Base-by-base conservation (phyloP, 2,797 vertebrate species). In the Toxotes lorentzi region DNA sequence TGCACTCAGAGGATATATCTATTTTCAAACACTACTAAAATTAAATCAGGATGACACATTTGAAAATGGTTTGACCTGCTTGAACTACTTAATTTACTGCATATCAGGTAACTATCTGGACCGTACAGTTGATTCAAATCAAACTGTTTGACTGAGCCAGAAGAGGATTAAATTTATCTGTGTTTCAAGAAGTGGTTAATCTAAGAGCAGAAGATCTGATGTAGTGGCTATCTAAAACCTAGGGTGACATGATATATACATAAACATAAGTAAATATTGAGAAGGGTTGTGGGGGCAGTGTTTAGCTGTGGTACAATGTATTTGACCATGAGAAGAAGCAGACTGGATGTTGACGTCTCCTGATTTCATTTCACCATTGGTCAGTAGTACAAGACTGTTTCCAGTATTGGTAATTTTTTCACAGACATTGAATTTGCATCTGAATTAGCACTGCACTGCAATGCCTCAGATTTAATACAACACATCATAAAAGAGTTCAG, bases 351-450 rank as follows among this genome's bases (percentile, higher is more conserved):
- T 70, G 45, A 80, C n/a, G 70, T 76, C 27, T 73, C 41, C 73
- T 65, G 23, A 60, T 77, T 91, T 84, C 84, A 90, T 92, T 91
- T 58, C 38, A 73, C 63, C 47, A 38, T 23, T 72, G 32, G 43
- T 83, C 48, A 84, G 30, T 23, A 78, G 38, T 56, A 79, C 76
- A 85, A 56, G 16, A 71, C 34, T 30, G 7, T 73, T 83, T 61
- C 23, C 41, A 81, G 40, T 66, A 40, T 65, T 69, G 0, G 8
- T 50, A 30, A 11, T 59, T 57, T 66, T 50, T 72, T 74, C 16
- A 84, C 45, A 78, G 21, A 27, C 40, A 69, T 66, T 40, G 19
- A 61, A 64, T 5, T 59, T 3, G 13, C 35, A 64, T 34, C n/a
- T 60, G 24, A 56, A 70, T 59, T 19, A 61, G 48, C 51, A 59